Evolutionary conservation across 2,797 vertebrate species (phyloP), one percentile per base, ranked within the genome.

Genomic region (Hylomyscus alleni): DNA sequence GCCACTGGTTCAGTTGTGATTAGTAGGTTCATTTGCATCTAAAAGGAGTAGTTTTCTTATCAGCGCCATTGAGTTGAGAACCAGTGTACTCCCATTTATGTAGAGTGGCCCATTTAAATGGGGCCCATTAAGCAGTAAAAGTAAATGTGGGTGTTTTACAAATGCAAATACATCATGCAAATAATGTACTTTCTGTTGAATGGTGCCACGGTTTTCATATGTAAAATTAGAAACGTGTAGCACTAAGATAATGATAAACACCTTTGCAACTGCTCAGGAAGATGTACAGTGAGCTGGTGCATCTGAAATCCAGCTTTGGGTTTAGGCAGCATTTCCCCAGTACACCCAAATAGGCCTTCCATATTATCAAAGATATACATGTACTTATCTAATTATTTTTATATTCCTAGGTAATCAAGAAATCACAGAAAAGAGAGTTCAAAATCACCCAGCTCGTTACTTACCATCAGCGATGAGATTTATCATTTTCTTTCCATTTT

Each of bases 91-190:
- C 96, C 96, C 96, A 83, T 98, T 98, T 98, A 98, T 95, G 95
- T 84, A 77, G 95, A 97, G 97, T 95, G 96, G 98, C 97, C 97
- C 97, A 96, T 97, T 98, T 98, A 97, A 96, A 98, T 85, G 82
- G 93, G 92, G 90, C 97, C 98, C 93, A 97, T 98, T 98, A 98
- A 97, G 97, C 97, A 88, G 93, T 96, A 97, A 97, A 97, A 98
- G 97, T 98, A 95, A 97, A 96, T 98, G 97, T 97, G 98, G 97
- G 97, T 98, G 97, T 98, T 97, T 98, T 98, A 98, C 98, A 98
- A 98, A 98, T 98, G 98, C 98, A 98, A 98, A 98, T 98, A 97
- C 96, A 96, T 96, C 98, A 98, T 98, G 97, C 97, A 98, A 97
- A 98, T 97, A 98, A 97, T 97, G 98, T 93, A 95, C 97, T 98